These are phyloP conservation scores for Pachycephus smyrnensis DNA, from an alignment of 2,888 invertebrate species.

Conservation along the genomic window DNA sequence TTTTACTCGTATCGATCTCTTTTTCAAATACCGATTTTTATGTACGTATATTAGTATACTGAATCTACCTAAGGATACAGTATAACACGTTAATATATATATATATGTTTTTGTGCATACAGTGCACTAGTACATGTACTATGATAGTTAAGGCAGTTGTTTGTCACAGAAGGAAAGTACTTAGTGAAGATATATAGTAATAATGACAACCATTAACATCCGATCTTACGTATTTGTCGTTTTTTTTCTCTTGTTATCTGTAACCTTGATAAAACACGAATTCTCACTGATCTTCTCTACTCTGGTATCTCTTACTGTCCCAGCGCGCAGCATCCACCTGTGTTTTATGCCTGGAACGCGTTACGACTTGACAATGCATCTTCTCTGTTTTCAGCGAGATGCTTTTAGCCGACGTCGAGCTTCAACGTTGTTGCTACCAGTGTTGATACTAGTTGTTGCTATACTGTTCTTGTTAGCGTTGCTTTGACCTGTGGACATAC, in stretches of 20 bases:
- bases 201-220: background rate
- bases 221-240: conserved; percentile 1
- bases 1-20: background rate
- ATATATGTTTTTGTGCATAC: too few relatives aligned
- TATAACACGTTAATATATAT: background rate
- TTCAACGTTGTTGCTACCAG: background rate
- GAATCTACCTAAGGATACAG: background rate
- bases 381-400: conserved; percentile 33
- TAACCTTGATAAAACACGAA: conserved; percentile 9
- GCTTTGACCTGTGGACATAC: background rate
- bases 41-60: background rate
- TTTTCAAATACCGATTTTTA: background rate
- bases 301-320: background rate
- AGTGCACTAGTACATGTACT: too few relatives aligned
- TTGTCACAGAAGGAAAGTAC: background rate
- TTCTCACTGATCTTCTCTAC: background rate
- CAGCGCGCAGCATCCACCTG: background rate
- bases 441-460: background rate
- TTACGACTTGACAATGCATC: conserved; percentile 40
- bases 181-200: background rate
- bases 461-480: background rate
- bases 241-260: conserved; percentile 7
- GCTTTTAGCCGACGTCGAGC: conserved; percentile 23
- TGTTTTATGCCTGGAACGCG: conserved; percentile 37
- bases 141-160: background rate